A percentile compares a stretch with the other conserved stretches of the same genome.
phyloP scores from a whole-genome alignment of 2,113 vertebrate species.

The Mionectes macconnelli region DNA sequence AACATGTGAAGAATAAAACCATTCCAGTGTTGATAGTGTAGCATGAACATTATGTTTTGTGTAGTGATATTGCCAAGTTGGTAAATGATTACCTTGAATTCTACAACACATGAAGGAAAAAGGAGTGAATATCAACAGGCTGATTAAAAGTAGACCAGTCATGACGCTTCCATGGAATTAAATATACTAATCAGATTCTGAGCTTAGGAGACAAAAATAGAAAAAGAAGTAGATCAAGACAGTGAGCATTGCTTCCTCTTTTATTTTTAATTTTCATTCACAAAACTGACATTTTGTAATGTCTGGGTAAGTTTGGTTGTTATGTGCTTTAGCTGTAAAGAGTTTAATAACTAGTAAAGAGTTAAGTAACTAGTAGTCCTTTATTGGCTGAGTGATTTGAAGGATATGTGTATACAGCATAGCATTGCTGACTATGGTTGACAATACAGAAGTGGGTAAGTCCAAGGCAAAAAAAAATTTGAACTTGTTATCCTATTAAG shows the following conservation, averaged over 20 bases:
- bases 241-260: slow-evolving; percentile 4
- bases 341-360: not conserved
- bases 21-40: not conserved
- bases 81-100: not conserved
- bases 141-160: slow-evolving; percentile 70
- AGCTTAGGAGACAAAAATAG: slow-evolving; percentile 86
- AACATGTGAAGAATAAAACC: not conserved
- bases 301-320: slow-evolving; percentile 15
- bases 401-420: not conserved
- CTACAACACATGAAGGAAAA: not conserved
- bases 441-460: not conserved
- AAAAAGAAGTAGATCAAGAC: slow-evolving; percentile 77
- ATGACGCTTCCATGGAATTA: slow-evolving; percentile 81
- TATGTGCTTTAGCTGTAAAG: not conserved
- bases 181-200: slow-evolving; percentile 84
- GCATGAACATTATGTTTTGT: not conserved
- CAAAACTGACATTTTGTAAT: slow-evolving; percentile 5
- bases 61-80: not conserved
- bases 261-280: slow-evolving; percentile 53
- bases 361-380: not conserved
- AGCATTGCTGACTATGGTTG: not conserved
- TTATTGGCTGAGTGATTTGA: not conserved
- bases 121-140: slow-evolving; percentile 26
- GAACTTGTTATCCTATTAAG: slow-evolving; percentile 20
- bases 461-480: not conserved